Base-by-base conservation (phyloP, 2,888 invertebrate genomes). In the Rugalucina vietnamica region DNA sequence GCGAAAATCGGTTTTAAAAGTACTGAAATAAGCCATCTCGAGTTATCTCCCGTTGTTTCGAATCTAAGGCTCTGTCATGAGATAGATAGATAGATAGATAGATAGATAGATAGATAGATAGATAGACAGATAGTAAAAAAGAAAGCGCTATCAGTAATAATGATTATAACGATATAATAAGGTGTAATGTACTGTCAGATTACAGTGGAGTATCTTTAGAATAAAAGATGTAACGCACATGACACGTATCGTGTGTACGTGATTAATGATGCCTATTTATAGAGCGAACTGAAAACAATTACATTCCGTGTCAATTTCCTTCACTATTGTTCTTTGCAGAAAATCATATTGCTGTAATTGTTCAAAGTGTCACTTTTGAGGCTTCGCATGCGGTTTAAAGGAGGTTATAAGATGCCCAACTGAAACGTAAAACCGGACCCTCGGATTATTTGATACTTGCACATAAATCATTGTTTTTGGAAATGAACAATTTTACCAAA, bases 331-430 rank as follows among this genome's bases (percentile, higher is more conserved):
- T 65, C 65, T 65, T 65, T 34, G 34, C 27, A 65, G 65, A 65
- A 65, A 65, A 65, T 65, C 65, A 34, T 34, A 65, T 65, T 65
- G 65, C 65, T 29, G 65, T 5, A 65, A 65, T 65, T 65, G 65
- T 65, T 65, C 65, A 34, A 65, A 65, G 34, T 65, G 65, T 65
- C 65, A 65, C 10, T 65, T 65, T 65, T 65, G 65, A 65, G 65
- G 10, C 65, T 65, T 21, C 29, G 65, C 65, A 65, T 65, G 65
- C 21, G 65, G 65, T 32, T 65, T 10, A 34, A 65, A 65, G 65
- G 65, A 10, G 65, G 65, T 65, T 65, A 65, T 14, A 65, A 34
- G 65, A 32, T 65, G 65, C 65, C 65, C 34, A 34, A 29, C 34
- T 34, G 65, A 65, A 65, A 65, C 24, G 34, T 65, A 34, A 65